Evolutionary conservation across 2,888 invertebrate genomes (phyloP), one percentile per base, ranked within the genome.

Genomic region (Sturmia bella): DNA sequence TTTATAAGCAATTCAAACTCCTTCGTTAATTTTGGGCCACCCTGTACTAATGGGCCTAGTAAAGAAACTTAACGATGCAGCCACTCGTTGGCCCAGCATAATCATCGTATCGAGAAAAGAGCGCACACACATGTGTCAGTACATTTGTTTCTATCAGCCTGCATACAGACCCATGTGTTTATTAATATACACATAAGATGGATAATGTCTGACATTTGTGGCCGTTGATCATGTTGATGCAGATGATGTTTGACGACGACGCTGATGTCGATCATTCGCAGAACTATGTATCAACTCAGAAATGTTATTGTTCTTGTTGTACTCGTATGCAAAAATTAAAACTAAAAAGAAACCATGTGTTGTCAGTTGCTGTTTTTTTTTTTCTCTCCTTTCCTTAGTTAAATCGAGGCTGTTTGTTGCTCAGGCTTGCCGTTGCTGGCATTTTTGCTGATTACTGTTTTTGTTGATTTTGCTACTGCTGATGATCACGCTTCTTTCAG

Each of bases 171-270:
- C 3, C 6, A 27, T 32, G 32, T 32, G 32, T 32, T 32, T 32
- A 27, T 32, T 32, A 32, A 32, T 32, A 9, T 41, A 24, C 57
- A 21, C 57, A 59, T 13, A 69, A 61, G 77, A 82, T 70, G 66
- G 72, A 83, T 79, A 79, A 76, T 56, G 83, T 79, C 76, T 73
- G 83, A 83, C 83, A 83, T 83, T 83, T 83, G 83, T 80, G 76
- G 79, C 68, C 73, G 83, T 73, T 83, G 76, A 76, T 79, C 78
- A 78, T 75, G 76, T 69, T 76, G 72, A 70, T 77, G 81, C 45
- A 59, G 72, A 59, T 73, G 72, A 76, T 61, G 72, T 66, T 75
- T 66, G 80, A 76, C 73, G 83, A 57, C 63, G 76, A 83, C 69
- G 75, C 72, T 73, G 79, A 83, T 83, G 79, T 79, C 79, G 79